Conservation (phyloP, 2,797 vertebrate species). For the Artibeus lituratus region DNA sequence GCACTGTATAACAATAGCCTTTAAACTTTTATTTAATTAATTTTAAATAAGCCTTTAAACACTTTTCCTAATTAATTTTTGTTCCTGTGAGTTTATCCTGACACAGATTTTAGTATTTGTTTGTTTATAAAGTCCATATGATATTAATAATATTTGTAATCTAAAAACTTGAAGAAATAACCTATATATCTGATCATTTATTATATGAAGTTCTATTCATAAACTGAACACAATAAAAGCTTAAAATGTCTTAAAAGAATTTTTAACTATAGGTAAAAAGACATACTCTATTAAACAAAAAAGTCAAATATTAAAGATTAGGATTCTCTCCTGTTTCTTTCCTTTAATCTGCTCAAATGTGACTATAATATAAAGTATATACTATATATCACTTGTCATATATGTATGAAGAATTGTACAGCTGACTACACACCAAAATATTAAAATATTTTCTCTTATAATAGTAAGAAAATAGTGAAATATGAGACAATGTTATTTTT, state of each 20-base stretch:
- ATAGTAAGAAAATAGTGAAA: neutral
- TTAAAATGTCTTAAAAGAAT: conserved; percentile 17
- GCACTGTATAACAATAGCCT: neutral
- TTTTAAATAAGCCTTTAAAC: too few relatives aligned
- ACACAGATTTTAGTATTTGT: neutral
- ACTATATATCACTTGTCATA: neutral
- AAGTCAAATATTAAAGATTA: neutral
- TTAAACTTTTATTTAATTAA: neutral
- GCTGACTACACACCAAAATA: neutral
- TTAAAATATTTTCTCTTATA: neutral
- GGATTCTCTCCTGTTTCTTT: neutral
- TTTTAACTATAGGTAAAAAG: neutral
- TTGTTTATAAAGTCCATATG: neutral
- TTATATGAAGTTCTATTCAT: neutral
- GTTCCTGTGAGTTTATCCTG: neutral
- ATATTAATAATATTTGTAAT: neutral
- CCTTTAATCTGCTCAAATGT: neutral
- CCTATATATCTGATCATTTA: neutral
- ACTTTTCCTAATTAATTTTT: conserved; percentile 9
- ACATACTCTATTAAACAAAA: neutral
- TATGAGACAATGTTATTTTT: neutral
- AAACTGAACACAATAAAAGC: neutral
- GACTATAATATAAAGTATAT: neutral
- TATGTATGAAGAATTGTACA: neutral
- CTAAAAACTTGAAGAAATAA: neutral